Percentiles rank a stretch among this genome's conserved stretches.
These are phyloP conservation scores for Tenualosa ilisha DNA, from an alignment of 2,797 vertebrate species.

Conservation along the genomic window DNA sequence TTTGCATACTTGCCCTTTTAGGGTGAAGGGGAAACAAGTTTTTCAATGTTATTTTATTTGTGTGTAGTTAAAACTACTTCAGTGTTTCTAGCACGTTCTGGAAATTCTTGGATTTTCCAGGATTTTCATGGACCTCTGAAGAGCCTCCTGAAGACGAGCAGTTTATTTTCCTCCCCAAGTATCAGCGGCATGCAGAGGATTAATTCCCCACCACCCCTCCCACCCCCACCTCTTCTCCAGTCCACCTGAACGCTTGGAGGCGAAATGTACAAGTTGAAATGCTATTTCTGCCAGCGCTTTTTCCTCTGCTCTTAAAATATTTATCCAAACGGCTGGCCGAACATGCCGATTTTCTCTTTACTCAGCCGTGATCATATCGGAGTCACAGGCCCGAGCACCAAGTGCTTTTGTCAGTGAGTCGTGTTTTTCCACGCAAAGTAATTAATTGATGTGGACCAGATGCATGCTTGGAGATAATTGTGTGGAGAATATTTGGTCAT, in stretches of 20 bases:
- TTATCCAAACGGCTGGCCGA: conserved; percentile 64
- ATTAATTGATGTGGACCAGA: not conserved
- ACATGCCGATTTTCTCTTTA: not conserved
- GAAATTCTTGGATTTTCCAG: conserved; percentile 17
- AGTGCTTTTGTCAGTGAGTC: not conserved
- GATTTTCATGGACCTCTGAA: conserved; percentile 12
- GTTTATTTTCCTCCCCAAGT: not conserved
- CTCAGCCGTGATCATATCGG: not conserved
- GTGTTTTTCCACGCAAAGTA: not conserved
- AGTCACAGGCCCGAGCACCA: not conserved
- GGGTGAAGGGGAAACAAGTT: not conserved
- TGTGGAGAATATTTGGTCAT: not conserved
- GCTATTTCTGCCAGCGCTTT: conserved; percentile 57
- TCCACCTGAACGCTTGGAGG: conserved; percentile 59
- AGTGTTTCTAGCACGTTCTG: not conserved
- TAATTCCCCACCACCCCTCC: conserved; percentile 37
- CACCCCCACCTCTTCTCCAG: conserved; percentile 24
- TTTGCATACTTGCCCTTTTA: not conserved
- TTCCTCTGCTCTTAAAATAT: conserved; percentile 66
- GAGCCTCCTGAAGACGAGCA: not conserved
- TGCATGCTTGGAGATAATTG: not conserved
- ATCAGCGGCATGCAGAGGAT: conserved; percentile 58
- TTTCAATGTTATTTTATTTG: not conserved
- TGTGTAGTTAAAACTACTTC: not conserved
- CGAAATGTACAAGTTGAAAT: conserved; percentile 55